Base-by-base conservation (phyloP, 2,888 invertebrate genomes). In the Caenorhabditis sulstoni region DNA sequence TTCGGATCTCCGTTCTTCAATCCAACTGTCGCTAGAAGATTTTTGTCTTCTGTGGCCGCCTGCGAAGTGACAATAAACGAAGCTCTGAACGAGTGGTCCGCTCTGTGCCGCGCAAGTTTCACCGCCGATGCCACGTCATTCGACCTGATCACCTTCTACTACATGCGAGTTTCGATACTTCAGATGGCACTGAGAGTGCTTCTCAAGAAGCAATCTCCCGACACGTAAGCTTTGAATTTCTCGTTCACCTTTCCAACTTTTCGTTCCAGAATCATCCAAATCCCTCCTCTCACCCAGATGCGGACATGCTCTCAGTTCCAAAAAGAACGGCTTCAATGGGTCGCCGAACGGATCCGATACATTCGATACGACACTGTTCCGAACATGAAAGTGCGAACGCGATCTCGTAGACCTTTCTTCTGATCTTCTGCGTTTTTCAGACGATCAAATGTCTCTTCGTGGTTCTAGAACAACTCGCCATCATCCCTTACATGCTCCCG, bases 401-500 rank as follows among this genome's bases (percentile, higher is more conserved):
- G 8, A n/a, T n/a, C n/a, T n/a, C n/a, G n/a, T n/a, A n/a, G n/a
- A n/a, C n/a, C 3, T 22, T 35, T 20, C 20, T 22, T 16, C 16
- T 70, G 14, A 45, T 23, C 3, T 29, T 29, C 29, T 7, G 4
- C 29, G 29, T 29, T 3, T 29, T 74, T 57, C 39, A 82, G 82
- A 77, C 55, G 8, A 37, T 83, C 14, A 57, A 45, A n/a, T 37
- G 45, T 3, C 57, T 79, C 12, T 8, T 49, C 16, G 35, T 45
- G 4, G 70, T 83, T 39, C n/a, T 73, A 12, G 44, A 64, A 12
- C 74, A 75, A 22, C 41, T 83, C 22, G 73, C 76, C 20, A 70
- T 66, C 11, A 59, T 57, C 18, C 82, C 81, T 11, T 68, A 59
- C 16, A 78, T 76, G 66, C 39, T 82, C 12, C 84, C 84, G 23